Percentiles rank a stretch among this genome's conserved stretches.
Conservation (phyloP, 2,113 vertebrate species). For the Petroica traversi region DNA sequence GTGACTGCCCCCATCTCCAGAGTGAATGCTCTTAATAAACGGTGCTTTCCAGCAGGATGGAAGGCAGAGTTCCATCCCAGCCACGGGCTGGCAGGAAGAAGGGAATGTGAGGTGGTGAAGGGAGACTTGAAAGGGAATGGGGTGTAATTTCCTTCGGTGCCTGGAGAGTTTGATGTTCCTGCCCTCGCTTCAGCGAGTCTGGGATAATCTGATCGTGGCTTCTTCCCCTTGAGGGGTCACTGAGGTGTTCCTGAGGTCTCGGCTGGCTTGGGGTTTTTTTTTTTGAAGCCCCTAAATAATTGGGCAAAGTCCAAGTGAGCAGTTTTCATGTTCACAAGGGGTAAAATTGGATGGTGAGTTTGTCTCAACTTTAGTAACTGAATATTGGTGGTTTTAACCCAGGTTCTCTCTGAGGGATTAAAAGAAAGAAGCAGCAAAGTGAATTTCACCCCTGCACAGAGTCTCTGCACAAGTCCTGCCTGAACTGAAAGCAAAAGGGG, state of each 20-base stretch:
- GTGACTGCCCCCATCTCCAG: neutral
- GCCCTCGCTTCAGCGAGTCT: neutral
- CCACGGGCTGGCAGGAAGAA: neutral
- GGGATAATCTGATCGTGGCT: neutral
- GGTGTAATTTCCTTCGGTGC: neutral
- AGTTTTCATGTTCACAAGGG: fast-evolving
- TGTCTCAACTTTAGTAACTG: neutral
- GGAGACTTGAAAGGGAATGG: neutral
- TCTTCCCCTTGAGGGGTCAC: neutral
- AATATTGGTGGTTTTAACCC: neutral
- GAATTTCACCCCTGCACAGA: neutral
- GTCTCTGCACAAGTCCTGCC: neutral
- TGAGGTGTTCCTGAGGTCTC: neutral
- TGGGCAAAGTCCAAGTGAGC: neutral
- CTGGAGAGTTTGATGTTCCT: neutral
- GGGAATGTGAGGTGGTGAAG: neutral
- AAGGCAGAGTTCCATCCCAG: neutral
- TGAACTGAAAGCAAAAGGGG: fast-evolving
- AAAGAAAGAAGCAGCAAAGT: neutral
- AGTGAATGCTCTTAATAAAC: neutral
- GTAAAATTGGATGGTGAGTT: neutral
- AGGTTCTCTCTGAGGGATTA: no score
- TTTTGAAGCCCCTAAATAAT: neutral
- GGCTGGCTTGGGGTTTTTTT: neutral
- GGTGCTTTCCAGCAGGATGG: neutral